Evolutionary conservation across 1,140 invertebrate genomes (phyloP).

Genomic region (Patella vulgata): DNA sequence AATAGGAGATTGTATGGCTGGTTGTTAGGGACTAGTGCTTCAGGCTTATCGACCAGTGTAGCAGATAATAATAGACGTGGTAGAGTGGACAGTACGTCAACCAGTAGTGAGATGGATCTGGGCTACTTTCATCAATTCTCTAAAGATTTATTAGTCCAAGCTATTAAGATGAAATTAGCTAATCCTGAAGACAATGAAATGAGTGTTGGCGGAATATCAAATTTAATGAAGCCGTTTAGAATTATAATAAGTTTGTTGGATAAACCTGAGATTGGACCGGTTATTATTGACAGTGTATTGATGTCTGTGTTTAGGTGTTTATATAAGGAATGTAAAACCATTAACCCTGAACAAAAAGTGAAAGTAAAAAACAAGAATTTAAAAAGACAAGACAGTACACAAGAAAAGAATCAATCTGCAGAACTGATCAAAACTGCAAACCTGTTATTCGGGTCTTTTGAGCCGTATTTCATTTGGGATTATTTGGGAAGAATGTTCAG

Average conservation of each 20-base stretch:
- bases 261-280: constrained; percentile 87
- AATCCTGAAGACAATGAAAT: constrained; percentile 42
- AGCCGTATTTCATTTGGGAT: constrained; percentile 88
- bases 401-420: constrained; percentile 26
- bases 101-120: constrained; percentile 51
- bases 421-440: constrained; percentile 85
- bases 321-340: constrained; percentile 52
- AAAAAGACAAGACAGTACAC: neutral
- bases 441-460: constrained; percentile 84
- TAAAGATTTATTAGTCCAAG: constrained; percentile 70
- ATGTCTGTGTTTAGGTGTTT: constrained; percentile 83
- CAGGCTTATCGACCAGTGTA: constrained; percentile 23
- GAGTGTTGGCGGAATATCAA: constrained; percentile 1
- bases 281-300: constrained; percentile 86
- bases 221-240: constrained; percentile 79
- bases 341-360: constrained; percentile 26
- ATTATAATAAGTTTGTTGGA: constrained; percentile 88
- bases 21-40: constrained; percentile 78
- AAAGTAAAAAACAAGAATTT: constrained; percentile 14
- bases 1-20: constrained; percentile 88
- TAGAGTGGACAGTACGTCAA: constrained; percentile 42
- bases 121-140: constrained; percentile 79
- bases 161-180: constrained; percentile 67
- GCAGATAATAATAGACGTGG: constrained; percentile 16
- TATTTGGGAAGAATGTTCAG: constrained; percentile 80